Base-by-base conservation (phyloP, 2,888 invertebrate genomes). In the Oscheius sp. region DNA sequence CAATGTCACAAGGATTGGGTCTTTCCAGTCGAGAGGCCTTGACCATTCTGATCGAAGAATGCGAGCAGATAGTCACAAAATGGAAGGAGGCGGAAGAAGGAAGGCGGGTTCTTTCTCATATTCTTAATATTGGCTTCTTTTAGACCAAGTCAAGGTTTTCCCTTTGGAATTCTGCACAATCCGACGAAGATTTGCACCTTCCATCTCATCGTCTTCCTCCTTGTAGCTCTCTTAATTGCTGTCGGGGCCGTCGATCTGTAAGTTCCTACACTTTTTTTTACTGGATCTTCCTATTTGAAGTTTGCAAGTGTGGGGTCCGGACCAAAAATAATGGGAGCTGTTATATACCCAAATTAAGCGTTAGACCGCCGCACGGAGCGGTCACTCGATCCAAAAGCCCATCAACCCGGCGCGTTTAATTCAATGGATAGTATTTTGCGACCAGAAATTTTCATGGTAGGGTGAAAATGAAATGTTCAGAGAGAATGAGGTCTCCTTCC, bases 161-260 rank as follows among this genome's bases (percentile, higher is more conserved):
- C 48, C 48, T 50, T 50, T 32, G 13, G 32, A 10, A 21, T 21
- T 35, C 55, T 53, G n/a, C 42, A 35, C 35, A 13, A 35, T 3
- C 32, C 55, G 7, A 13, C 37, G 10, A 33, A 53, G 29, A 21
- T 35, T n/a, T 53, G 57, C 37, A 13, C 21, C 21, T 47, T 63
- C 32, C 62, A 73, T 32, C 37, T 42, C 2, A 9, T 29, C 10
- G 47, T n/a, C 42, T 42, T 73, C 2, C 2, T 73, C 47, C 53
- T 62, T 33, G 37, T 42, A 11, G 51, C 63, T 2, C 10, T 78
- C 11, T 73, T 81, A 42, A 55, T 81, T 4, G 75, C 78, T 5
- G 62, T 81, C 42, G 81, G 81, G 50, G 76, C 79, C 1, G 78
- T 77, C 2, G 81, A 81, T 66, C 75, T 81, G 81, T 81, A 47